These are phyloP conservation scores for Laticauda laticaudata DNA, from an alignment of 2,113 vertebrate genomes.

Conservation along the genomic window DNA sequence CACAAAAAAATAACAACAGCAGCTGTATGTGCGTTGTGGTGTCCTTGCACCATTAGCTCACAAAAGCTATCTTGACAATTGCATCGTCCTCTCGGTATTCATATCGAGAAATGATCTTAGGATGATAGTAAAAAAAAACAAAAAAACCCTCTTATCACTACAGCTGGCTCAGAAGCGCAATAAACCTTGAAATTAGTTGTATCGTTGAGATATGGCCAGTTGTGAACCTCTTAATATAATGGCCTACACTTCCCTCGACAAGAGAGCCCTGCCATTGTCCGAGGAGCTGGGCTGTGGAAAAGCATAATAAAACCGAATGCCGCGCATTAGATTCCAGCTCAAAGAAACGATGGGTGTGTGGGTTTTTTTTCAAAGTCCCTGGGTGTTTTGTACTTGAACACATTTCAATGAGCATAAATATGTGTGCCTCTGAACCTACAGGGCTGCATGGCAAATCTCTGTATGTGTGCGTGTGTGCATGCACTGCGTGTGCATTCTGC, in stretches of 20 bases:
- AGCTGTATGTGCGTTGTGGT: background rate
- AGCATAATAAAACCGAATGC: background rate
- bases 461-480: background rate
- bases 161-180: background rate
- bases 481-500: too few species aligned
- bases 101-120: background rate
- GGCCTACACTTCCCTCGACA: background rate
- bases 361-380: fast-evolving
- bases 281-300: background rate
- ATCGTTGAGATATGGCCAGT: background rate
- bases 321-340: constrained; percentile 7
- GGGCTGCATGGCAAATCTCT: background rate
- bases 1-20: background rate
- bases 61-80: background rate
- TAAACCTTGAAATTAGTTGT: background rate
- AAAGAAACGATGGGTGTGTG: too few species aligned
- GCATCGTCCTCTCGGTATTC: background rate
- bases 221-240: background rate
- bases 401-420: background rate
- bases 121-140: background rate
- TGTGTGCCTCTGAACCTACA: background rate
- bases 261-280: background rate
- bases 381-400: background rate
- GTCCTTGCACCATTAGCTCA: background rate
- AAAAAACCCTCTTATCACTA: background rate